Evolutionary conservation across 2,888 invertebrate species (phyloP).

Genomic region (Nephrotoma guestfalica): DNA sequence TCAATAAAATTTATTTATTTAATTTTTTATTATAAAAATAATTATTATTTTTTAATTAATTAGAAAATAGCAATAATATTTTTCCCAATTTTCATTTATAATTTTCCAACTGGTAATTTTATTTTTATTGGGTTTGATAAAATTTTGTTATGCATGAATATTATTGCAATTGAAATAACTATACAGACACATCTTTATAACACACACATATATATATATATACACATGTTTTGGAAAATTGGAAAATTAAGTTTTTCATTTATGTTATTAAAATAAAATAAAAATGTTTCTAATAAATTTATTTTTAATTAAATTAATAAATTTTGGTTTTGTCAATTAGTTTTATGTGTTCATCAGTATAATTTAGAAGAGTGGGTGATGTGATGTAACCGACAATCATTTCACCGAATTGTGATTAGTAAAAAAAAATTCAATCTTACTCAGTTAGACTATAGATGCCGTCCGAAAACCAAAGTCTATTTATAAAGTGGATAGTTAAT

Average conservation of each 20-base stretch:
- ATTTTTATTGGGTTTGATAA: not conserved
- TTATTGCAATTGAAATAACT: not conserved
- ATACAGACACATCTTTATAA: not conserved
- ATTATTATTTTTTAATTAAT: not conserved
- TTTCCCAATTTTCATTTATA: not conserved
- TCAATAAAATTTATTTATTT: not conserved
- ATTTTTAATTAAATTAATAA: not conserved
- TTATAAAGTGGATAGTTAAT: too few species aligned
- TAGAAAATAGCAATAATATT: not conserved
- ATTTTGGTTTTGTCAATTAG: not conserved
- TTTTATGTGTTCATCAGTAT: not conserved
- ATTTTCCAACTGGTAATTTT: not conserved
- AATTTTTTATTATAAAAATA: not conserved
- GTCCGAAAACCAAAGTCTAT: too few species aligned
- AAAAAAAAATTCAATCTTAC: too few species aligned
- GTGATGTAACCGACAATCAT: too few species aligned
- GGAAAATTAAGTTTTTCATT: not conserved
- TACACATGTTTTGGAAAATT: not conserved
- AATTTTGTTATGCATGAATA: not conserved
- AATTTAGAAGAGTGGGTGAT: too few species aligned
- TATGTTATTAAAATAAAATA: not conserved
- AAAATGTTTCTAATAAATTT: not conserved
- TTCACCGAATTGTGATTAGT: too few species aligned
- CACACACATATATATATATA: not conserved
- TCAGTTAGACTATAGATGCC: too few species aligned